Percentiles rank a stretch among this genome's conserved stretches.
phyloP scores from a whole-genome alignment of 2,797 vertebrate species.

The Bovichtus diacanthus region DNA sequence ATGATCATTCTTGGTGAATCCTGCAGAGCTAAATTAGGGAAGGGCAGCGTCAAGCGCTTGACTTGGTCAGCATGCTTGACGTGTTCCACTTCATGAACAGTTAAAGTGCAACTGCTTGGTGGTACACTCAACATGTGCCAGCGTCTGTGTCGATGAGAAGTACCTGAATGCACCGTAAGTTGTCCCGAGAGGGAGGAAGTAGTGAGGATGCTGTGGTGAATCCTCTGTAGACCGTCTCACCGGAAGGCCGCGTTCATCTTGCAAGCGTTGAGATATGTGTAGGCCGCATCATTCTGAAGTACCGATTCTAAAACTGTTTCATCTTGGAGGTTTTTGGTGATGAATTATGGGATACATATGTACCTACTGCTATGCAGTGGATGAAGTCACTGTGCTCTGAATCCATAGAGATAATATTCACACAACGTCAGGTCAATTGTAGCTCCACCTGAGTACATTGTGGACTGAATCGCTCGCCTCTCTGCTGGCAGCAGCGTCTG shows the following conservation, averaged over 20 bases:
- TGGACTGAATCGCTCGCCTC: not conserved
- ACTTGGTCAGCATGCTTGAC: too few species aligned
- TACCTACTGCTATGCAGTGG: constrained; percentile 11
- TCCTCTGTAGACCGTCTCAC: not conserved
- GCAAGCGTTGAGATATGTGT: too few species aligned
- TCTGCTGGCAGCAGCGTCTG: not conserved
- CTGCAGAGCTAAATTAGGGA: not conserved
- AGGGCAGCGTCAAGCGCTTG: not conserved
- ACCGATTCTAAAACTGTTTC: too few species aligned
- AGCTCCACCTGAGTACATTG: not conserved
- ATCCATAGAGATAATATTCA: not conserved
- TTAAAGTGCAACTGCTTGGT: not conserved
- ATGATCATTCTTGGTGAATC: not conserved
- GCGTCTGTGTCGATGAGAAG: not conserved
- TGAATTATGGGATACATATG: not conserved
- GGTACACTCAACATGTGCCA: not conserved
- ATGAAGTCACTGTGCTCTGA: not conserved
- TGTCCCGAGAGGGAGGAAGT: not conserved
- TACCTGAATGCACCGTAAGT: not conserved
- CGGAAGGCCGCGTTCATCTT: too few species aligned
- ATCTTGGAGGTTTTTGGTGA: not conserved
- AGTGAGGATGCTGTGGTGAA: not conserved
- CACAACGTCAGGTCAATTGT: not conserved
- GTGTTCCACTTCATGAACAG: not conserved
- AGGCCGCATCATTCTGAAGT: not conserved